Percentiles rank a stretch among this genome's conserved stretches.
phyloP scores from a whole-genome alignment of 2,888 invertebrate genomes.

The Cantharis flavilabris region DNA sequence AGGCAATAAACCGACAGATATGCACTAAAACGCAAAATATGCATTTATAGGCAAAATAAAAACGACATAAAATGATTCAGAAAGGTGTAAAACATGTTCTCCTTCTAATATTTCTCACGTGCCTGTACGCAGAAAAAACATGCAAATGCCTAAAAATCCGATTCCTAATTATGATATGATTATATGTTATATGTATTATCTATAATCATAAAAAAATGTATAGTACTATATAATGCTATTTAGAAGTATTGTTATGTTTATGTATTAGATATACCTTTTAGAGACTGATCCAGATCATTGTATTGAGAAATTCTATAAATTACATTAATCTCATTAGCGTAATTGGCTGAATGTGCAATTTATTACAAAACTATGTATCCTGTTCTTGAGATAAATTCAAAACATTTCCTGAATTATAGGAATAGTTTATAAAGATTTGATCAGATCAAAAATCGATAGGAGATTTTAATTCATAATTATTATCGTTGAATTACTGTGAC shows the following conservation, averaged over 20 bases:
- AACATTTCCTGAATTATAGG: not conserved
- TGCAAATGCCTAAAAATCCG: too few species aligned
- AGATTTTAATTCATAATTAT: not conserved
- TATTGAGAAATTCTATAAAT: not conserved
- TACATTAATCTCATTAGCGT: not conserved
- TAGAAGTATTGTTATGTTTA: not conserved
- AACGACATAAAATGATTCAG: too few species aligned
- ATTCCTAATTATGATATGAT: too few species aligned
- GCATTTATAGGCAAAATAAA: too few species aligned
- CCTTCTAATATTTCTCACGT: too few species aligned
- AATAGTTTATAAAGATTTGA: not conserved
- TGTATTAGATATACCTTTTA: not conserved
- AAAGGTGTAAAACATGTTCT: too few species aligned
- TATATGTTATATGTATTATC: too few species aligned
- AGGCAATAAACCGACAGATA: too few species aligned
- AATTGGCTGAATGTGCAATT: not conserved
- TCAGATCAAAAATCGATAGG: not conserved
- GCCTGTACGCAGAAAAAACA: too few species aligned
- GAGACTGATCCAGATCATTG: not conserved
- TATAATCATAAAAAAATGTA: too few species aligned
- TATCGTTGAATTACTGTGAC: not conserved
- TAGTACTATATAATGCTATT: not conserved
- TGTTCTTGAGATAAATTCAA: not conserved
- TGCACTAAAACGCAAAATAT: too few species aligned
- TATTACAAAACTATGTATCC: not conserved